Conservation (phyloP, 2,888 invertebrate genomes). For the Operophtera brumata region DNA sequence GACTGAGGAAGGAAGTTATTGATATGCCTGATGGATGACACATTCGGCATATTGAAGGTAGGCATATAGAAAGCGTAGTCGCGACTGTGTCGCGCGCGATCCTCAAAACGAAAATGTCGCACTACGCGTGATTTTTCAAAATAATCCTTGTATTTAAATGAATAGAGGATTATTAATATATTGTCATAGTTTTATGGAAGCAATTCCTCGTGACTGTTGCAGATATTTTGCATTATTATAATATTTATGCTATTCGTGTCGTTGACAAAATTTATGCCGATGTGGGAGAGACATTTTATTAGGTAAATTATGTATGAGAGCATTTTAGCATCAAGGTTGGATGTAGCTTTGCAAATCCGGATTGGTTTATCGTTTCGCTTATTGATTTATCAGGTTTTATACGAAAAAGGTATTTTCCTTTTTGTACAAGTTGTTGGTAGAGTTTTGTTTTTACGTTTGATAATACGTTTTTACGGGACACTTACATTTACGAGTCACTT, state of each 20-base stretch:
- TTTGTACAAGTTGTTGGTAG: conserved; percentile 24
- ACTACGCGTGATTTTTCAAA: too few species aligned
- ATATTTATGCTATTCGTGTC: too few species aligned
- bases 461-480: too few species aligned
- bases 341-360: conserved; percentile 24
- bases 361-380: conserved; percentile 25
- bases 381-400: conserved; percentile 22
- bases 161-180: too few species aligned
- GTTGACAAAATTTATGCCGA: too few species aligned
- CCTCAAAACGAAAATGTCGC: too few species aligned
- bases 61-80: background rate
- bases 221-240: too few species aligned
- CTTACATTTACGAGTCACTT: too few species aligned
- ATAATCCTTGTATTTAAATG: too few species aligned
- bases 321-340: conserved; percentile 18
- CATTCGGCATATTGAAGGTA: conserved; percentile 8
- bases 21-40: conserved; percentile 12
- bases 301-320: conserved; percentile 10
- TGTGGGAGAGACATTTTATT: background rate
- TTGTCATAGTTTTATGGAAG: too few species aligned
- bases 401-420: conserved; percentile 17
- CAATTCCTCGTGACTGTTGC: too few species aligned
- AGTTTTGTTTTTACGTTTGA: conserved; percentile 23
- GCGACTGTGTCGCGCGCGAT: background rate
- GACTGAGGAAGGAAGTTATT: conserved; percentile 21